Percentiles rank a stretch among this genome's conserved stretches.
These are phyloP conservation scores for Helleia helle DNA, from an alignment of 2,888 invertebrate genomes.

Conservation along the genomic window DNA sequence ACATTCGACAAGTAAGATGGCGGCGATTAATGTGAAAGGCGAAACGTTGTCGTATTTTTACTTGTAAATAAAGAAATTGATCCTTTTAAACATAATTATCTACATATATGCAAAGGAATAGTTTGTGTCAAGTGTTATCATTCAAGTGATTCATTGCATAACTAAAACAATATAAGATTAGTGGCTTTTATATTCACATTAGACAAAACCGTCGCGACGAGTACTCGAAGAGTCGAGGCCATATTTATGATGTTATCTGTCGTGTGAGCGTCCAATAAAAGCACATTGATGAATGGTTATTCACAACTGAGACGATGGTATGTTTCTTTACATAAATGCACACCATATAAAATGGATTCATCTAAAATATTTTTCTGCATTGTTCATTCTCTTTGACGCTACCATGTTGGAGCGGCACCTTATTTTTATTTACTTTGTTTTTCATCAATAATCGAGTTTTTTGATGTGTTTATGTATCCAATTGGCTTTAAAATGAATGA, in stretches of 20 bases:
- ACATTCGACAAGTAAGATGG: constrained; percentile 75
- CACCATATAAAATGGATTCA: constrained; percentile 25
- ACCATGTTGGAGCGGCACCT: constrained; percentile 55
- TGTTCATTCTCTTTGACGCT: constrained; percentile 63
- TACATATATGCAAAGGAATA: constrained; percentile 28
- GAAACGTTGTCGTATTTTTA: constrained; percentile 71
- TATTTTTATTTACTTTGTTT: constrained; percentile 42
- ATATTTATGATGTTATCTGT: constrained; percentile 78
- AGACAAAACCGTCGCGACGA: constrained; percentile 72
- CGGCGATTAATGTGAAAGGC: constrained; percentile 79
- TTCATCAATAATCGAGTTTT: constrained; percentile 3
- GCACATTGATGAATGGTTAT: constrained; percentile 59
- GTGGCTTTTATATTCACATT: constrained; percentile 64
- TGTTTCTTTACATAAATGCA: constrained; percentile 36
- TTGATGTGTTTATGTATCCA: background rate
- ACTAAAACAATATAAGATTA: constrained; percentile 37
- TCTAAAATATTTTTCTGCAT: constrained; percentile 38
- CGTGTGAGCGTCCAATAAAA: constrained; percentile 68
- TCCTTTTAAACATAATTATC: constrained; percentile 40
- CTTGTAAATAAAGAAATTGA: constrained; percentile 68
- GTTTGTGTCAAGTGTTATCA: constrained; percentile 38
- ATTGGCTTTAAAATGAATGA: background rate
- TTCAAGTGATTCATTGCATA: constrained; percentile 43
- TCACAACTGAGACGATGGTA: constrained; percentile 63
- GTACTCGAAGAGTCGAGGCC: constrained; percentile 71